phyloP scores from a whole-genome alignment of 1,140 invertebrate species.

The Diuraphis noxia region DNA sequence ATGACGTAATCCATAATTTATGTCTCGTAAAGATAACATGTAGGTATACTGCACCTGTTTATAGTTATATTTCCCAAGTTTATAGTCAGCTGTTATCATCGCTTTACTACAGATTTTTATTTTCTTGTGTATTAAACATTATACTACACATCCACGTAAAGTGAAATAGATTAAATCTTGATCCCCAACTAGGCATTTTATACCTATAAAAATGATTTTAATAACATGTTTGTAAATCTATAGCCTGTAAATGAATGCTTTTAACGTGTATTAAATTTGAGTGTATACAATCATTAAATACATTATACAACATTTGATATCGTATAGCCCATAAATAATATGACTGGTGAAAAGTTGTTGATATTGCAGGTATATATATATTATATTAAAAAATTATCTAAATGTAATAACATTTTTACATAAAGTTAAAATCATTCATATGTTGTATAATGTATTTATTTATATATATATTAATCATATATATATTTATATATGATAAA shows the following conservation, averaged over 20 bases:
- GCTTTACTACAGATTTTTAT: neutral
- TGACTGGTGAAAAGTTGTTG: no score
- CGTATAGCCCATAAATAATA: no score
- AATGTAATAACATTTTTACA: neutral
- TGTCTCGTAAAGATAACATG: constrained; percentile 12
- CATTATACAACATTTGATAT: neutral
- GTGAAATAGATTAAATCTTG: neutral
- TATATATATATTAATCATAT: no score
- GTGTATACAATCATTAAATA: neutral
- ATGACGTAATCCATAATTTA: neutral
- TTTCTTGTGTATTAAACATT: neutral
- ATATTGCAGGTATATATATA: no score
- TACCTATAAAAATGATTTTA: neutral
- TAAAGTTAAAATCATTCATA: neutral
- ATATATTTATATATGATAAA: no score
- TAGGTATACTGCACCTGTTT: neutral
- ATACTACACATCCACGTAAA: neutral
- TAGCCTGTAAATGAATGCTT: neutral
- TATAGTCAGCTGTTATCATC: neutral
- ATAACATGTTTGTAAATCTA: neutral
- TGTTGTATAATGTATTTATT: neutral
- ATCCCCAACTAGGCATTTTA: neutral
- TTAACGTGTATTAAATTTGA: neutral
- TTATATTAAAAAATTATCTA: neutral
- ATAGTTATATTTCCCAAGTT: neutral